These are phyloP conservation scores for Sebastes kiyomatsui DNA, from an alignment of 2,797 vertebrate genomes.

Conservation along the genomic window DNA sequence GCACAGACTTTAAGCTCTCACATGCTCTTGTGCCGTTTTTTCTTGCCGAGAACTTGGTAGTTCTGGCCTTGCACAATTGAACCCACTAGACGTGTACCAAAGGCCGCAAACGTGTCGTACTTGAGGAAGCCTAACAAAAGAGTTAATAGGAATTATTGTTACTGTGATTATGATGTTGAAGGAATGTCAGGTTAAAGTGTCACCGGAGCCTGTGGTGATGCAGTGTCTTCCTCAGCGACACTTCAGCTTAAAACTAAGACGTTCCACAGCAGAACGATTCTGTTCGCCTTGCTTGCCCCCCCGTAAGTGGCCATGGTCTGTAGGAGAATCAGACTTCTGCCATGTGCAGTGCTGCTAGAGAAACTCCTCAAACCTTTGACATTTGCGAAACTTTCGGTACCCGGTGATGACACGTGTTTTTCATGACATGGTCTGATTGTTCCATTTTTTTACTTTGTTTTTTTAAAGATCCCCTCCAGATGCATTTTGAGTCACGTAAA, in stretches of 20 bases:
- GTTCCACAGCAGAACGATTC: not conserved
- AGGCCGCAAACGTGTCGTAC: conserved; percentile 14
- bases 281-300: not conserved
- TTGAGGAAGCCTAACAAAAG: not conserved
- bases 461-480: conserved; percentile 4
- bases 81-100: conserved; percentile 28
- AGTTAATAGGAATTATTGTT: not conserved
- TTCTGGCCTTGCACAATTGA: conserved; percentile 29
- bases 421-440: conserved; percentile 7
- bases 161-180: conserved; percentile 4
- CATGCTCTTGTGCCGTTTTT: conserved; percentile 17
- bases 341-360: conserved; percentile 55
- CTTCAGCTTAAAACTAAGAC: not conserved
- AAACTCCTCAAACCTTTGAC: conserved; percentile 22
- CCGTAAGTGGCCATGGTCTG: not conserved
- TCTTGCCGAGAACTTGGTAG: not conserved
- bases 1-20: not conserved
- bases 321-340: conserved; percentile 25
- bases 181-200: conserved; percentile 2
- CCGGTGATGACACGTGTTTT: conserved; percentile 22
- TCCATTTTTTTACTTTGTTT: not conserved
- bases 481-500: not conserved
- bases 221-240: conserved; percentile 52
- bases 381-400: conserved; percentile 17
- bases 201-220: conserved; percentile 11